Evolutionary conservation across 2,888 invertebrate genomes (phyloP).

Genomic region (Phlogophora meticulosa): DNA sequence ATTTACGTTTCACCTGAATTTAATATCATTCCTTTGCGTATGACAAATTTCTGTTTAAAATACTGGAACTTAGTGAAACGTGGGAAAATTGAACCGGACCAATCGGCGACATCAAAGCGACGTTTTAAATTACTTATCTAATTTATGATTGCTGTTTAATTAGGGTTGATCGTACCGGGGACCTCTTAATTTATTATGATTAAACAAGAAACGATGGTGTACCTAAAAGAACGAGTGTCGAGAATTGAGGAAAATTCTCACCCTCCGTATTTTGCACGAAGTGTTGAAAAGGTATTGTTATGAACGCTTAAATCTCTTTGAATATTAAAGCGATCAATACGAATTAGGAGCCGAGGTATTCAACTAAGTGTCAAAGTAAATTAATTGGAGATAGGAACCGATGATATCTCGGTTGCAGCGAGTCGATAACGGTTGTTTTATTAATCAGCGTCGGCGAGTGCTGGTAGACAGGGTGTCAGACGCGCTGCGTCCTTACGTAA

Average conservation of each 20-base stretch:
- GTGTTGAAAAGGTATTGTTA: constrained; percentile 26
- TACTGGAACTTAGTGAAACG: constrained; percentile 60
- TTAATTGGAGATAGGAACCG: constrained; percentile 78
- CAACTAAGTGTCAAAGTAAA: constrained; percentile 66
- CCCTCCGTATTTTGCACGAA: constrained; percentile 17
- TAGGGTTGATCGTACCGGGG: constrained; percentile 39
- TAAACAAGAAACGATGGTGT: constrained; percentile 41
- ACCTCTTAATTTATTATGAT: constrained; percentile 45
- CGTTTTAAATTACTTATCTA: constrained; percentile 59
- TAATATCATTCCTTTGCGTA: constrained; percentile 69
- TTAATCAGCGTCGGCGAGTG: constrained; percentile 83
- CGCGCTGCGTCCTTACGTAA: constrained; percentile 88
- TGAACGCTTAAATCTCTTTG: constrained; percentile 49
- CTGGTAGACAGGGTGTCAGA: constrained; percentile 88
- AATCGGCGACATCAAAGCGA: constrained; percentile 49
- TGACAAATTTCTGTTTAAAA: constrained; percentile 68
- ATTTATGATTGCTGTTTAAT: constrained; percentile 64
- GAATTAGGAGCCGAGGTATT: constrained; percentile 28
- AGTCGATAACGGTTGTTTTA: constrained; percentile 85
- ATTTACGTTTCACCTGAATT: constrained; percentile 81
- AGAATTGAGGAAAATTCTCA: background rate
- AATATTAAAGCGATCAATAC: constrained; percentile 35
- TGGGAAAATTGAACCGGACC: constrained; percentile 44
- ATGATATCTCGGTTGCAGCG: constrained; percentile 81
- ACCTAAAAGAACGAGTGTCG: constrained; percentile 16